Evolutionary conservation across 2,797 vertebrate species (phyloP).

Genomic region (Masticophis lateralis): DNA sequence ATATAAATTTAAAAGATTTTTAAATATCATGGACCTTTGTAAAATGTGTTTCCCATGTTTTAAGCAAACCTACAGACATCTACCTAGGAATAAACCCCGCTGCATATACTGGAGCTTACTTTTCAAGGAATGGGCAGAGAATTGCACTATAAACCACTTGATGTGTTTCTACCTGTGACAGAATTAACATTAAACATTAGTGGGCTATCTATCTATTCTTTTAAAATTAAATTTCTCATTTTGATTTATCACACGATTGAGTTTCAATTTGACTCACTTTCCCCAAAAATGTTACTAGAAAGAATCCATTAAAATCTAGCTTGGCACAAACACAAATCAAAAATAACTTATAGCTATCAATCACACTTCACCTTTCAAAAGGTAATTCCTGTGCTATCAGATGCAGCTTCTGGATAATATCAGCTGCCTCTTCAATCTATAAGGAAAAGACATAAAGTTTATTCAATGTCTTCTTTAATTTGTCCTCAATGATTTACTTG

Average conservation of each 20-base stretch:
- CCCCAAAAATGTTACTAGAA: constrained; percentile 19
- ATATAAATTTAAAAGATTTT: neutral
- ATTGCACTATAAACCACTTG: neutral
- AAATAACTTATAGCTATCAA: neutral
- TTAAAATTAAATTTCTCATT: neutral
- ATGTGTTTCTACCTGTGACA: too few species aligned
- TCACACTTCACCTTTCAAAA: constrained; percentile 88
- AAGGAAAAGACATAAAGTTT: constrained; percentile 37
- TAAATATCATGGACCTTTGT: neutral
- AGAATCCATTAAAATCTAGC: constrained; percentile 5
- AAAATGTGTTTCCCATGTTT: neutral
- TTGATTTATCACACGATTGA: neutral
- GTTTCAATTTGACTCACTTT: neutral
- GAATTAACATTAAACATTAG: neutral
- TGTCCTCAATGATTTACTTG: neutral
- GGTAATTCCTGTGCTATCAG: constrained; percentile 98
- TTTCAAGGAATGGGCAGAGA: neutral
- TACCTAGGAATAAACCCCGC: neutral
- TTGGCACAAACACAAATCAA: constrained; percentile 34
- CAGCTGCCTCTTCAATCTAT: constrained; percentile 99
- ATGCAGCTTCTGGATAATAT: constrained; percentile 99
- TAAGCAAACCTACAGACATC: neutral
- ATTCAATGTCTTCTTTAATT: neutral
- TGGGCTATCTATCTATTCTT: neutral
- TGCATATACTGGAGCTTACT: too few species aligned